Percentiles rank a stretch among this genome's conserved stretches.
phyloP scores from a whole-genome alignment of 2,113 vertebrate genomes.

The Hypanus sabinus region DNA sequence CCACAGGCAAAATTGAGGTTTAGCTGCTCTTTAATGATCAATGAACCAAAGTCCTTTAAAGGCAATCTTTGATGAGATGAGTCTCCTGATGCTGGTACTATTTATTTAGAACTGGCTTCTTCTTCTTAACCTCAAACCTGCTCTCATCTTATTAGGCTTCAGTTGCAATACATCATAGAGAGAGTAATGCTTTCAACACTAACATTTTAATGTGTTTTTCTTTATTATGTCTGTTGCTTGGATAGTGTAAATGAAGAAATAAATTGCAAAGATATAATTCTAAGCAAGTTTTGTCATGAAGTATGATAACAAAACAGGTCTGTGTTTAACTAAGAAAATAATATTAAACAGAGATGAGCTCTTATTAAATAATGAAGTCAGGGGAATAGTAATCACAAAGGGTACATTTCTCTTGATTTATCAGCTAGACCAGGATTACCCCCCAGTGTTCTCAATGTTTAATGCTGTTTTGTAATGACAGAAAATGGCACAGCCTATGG shows the following conservation, averaged over 20 bases:
- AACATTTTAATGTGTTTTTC: not conserved
- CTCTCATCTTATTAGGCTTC: not conserved
- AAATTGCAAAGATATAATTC: not conserved
- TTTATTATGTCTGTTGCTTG: not conserved
- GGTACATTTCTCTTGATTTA: not conserved
- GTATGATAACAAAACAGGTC: not conserved
- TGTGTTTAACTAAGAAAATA: no score
- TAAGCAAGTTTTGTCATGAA: not conserved
- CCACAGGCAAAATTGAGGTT: not conserved
- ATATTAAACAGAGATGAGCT: not conserved
- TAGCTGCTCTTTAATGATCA: constrained; percentile 33
- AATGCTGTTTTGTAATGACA: no score
- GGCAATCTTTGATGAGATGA: constrained; percentile 12
- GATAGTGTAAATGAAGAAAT: not conserved
- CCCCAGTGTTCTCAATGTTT: not conserved
- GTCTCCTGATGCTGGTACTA: not conserved
- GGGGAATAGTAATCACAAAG: not conserved
- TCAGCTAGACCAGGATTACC: not conserved
- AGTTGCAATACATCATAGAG: not conserved
- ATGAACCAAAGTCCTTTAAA: constrained; percentile 22
- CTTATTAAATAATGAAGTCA: not conserved
- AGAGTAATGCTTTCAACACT: not conserved
- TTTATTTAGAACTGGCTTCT: constrained; percentile 5
- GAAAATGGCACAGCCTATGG: no score
- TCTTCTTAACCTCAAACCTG: not conserved